Conservation (phyloP, 2,797 vertebrate species). For the Acrocephalus scirpaceus region DNA sequence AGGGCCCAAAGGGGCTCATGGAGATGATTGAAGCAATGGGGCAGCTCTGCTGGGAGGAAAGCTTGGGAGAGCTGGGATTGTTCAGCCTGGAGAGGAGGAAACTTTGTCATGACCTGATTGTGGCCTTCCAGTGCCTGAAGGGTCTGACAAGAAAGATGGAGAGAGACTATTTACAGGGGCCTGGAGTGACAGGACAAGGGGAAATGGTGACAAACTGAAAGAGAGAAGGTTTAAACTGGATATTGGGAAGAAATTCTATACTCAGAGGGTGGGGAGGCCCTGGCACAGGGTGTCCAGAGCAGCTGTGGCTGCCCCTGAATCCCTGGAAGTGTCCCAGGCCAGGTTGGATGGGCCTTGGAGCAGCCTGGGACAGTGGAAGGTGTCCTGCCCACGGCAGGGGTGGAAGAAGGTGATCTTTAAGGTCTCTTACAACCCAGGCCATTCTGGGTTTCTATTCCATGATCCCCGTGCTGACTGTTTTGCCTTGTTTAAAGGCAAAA, state of each 20-base stretch:
- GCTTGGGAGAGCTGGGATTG: neutral
- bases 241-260: neutral
- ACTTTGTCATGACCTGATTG: neutral
- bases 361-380: fast-evolving
- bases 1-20: fast-evolving
- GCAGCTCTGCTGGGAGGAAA: neutral
- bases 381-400: neutral
- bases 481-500: neutral
- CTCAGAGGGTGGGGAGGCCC: neutral
- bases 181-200: neutral
- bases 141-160: neutral
- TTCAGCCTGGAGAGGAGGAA: neutral
- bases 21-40: neutral
- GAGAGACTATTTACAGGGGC: neutral
- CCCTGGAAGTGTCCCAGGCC: neutral
- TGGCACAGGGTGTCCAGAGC: neutral
- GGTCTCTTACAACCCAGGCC: neutral
- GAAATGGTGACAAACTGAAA: neutral
- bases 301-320: neutral
- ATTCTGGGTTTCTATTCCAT: neutral
- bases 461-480: neutral
- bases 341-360: fast-evolving
- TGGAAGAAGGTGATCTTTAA: fast-evolving
- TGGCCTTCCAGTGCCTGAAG: neutral
- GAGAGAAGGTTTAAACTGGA: neutral